These are phyloP conservation scores for Anisognathus igniventris DNA, from an alignment of 2,797 vertebrate species.

Conservation along the genomic window DNA sequence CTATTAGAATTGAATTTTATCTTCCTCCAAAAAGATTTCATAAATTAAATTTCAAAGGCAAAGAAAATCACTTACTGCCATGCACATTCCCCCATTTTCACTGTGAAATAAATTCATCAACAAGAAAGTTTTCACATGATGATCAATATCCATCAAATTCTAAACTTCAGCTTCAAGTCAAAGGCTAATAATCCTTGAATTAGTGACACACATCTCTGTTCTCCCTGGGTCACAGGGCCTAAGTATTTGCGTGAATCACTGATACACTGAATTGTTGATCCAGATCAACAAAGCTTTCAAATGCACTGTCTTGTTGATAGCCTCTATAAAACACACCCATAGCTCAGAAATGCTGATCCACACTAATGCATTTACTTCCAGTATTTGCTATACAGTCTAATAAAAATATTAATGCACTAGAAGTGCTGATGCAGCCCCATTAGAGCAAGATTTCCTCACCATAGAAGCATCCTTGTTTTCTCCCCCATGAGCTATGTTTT, in stretches of 20 bases:
- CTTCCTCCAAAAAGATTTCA: background rate
- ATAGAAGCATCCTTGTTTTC: background rate
- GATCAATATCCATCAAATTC: constrained; percentile 1
- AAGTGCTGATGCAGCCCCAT: constrained; percentile 48
- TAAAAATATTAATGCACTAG: constrained; percentile 54
- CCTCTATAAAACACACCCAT: constrained; percentile 33
- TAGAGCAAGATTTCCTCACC: constrained; percentile 6
- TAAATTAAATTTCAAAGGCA: constrained; percentile 31
- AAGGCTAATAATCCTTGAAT: background rate
- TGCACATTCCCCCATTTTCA: background rate
- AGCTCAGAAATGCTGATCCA: constrained; percentile 43
- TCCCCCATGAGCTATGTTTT: background rate
- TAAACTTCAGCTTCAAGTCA: constrained; percentile 2
- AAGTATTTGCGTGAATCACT: constrained; percentile 19
- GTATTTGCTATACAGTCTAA: constrained; percentile 14
- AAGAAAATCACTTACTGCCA: background rate
- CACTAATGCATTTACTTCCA: constrained; percentile 23
- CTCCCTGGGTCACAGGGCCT: background rate
- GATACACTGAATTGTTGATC: constrained; percentile 37
- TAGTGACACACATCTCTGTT: background rate
- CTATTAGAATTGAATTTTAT: constrained; percentile 20
- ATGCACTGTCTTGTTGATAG: constrained; percentile 14
- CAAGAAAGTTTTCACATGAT: background rate
- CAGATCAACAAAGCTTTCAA: constrained; percentile 49
- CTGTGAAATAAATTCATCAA: background rate